These are phyloP conservation scores for Hypolimnas misippus DNA, from an alignment of 2,888 invertebrate species.

Conservation along the genomic window DNA sequence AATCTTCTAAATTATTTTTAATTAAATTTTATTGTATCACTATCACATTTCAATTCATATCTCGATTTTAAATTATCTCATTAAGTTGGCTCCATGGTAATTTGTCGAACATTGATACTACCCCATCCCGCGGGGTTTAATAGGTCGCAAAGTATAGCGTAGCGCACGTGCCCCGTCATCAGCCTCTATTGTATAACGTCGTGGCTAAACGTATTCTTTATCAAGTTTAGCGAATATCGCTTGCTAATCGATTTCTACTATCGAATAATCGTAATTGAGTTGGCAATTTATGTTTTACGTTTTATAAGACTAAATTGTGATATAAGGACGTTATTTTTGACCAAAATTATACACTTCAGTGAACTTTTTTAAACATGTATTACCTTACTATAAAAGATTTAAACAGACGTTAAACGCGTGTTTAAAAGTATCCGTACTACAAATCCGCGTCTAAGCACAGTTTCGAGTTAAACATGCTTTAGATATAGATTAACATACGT, in stretches of 20 bases:
- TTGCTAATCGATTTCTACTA: neutral
- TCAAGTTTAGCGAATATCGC: slow-evolving; percentile 15
- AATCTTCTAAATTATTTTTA: neutral
- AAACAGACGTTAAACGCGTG: too few species aligned
- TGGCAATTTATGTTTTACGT: neutral
- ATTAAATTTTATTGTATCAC: neutral
- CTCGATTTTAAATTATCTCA: slow-evolving; percentile 4
- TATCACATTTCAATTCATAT: slow-evolving; percentile 3
- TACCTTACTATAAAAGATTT: too few species aligned
- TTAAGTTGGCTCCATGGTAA: slow-evolving; percentile 1
- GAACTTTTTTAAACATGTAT: too few species aligned
- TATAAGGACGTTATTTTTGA: too few species aligned
- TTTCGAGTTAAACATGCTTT: too few species aligned
- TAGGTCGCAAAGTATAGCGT: slow-evolving; percentile 31
- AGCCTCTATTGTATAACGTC: slow-evolving; percentile 56
- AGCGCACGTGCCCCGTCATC: slow-evolving; percentile 63
- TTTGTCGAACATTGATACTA: slow-evolving; percentile 8
- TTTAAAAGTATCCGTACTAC: too few species aligned
- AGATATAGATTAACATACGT: too few species aligned
- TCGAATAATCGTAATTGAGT: neutral
- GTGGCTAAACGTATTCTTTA: slow-evolving; percentile 8
- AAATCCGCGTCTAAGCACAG: too few species aligned
- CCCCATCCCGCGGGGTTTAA: slow-evolving; percentile 28
- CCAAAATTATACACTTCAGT: too few species aligned
- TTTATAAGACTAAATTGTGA: neutral